Evolutionary conservation across 2,797 vertebrate genomes (phyloP), one percentile per base, ranked within the genome.

Genomic region (Thunnus albacares): DNA sequence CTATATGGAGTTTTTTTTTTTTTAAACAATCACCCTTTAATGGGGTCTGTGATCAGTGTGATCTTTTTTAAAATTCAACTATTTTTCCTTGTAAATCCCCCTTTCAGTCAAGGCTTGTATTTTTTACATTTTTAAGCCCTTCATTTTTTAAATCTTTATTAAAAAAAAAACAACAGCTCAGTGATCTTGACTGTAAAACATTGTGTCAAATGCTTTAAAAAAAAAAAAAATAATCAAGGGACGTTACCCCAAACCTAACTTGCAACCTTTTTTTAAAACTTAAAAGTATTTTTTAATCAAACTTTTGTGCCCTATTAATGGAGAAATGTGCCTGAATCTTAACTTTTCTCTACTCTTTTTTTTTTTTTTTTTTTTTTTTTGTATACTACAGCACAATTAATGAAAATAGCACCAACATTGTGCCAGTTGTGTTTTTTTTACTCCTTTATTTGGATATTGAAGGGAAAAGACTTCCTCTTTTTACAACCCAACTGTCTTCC

Each of bases 311-410:
- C 85, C 83, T 47, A 6, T 58, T 60, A 38, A 78, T 56, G 5
- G 78, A 88, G 78, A 91, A 90, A 92, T 0, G 89, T 96, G 96
- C 96, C 96, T 96, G 85, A 87, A 84, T 87, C 66, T 22, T 33
- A 67, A 84, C 60, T 70, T 84, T 86, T 89, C 76, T 85, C 67
- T 65, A 53, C 15, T 63, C 58, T 22, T 30, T 30, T 30, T 22
- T 24, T 24, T 24, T 24, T 24, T 24, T 24, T 24, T 24, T 69
- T 77, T 63, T 72, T 43, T 86, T 90, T 78, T 86, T 76, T 87
- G 80, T 90, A 92, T 86, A 83, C 82, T 82, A 85, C 87, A 93
- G 93, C 88, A 90, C 88, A 93, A 60, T 92, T 81, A 72, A 72
- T 43, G 59, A 92, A 87, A 89, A 77, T 33, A 84, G 88, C 92